Base-by-base conservation (phyloP, 2,113 vertebrate species). In the Cavia aperea region DNA sequence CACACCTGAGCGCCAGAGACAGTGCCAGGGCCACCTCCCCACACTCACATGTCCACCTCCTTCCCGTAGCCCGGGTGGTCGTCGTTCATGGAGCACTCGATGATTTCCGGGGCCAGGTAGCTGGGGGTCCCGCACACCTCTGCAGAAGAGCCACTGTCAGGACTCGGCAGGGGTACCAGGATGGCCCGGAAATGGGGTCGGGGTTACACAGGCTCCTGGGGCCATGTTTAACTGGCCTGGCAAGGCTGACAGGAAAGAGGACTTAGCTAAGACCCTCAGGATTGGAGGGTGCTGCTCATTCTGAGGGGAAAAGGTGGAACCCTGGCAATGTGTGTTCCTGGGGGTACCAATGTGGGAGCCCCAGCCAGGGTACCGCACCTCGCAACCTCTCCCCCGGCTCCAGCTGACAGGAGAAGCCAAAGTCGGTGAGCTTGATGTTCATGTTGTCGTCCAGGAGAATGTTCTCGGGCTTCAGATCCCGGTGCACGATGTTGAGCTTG, bases 341-440 rank as follows among this genome's bases (percentile, higher is more conserved):
- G 33, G 62, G 75, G 5, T 39, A 23, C 12, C n/a, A n/a, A 19
- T 15, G 56, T 65, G 83, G 90, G 62, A 83, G 81, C 51, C 79
- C 54, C 60, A 23, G 4, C 43, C 18, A 1, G 2, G 0, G 14
- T 26, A 11, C 60, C 95, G 16, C 94, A 99, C 99, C 99, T 97
- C 98, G 98, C 39, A 99, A 98, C 92, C 94, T 99, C 96, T 99
- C 97, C 7, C 97, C 98, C 1, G 97, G 96, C 0, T 94, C 29
- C 78, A 98, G 95, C 97, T 99, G 98, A 93, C 99, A 98, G 60
- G 99, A 98, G 82, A 99, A 99, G 88, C 99, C 99, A 2, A 99
- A 99, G 97, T 99, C 99, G 0, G 99, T 99, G 91, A 99, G 98
- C 96, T 99, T 99, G 96, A 99, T 99, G 97, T 99, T 99, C 99